These are phyloP conservation scores for Triplophysa tibetana DNA, from an alignment of 2,113 vertebrate genomes.

Conservation along the genomic window DNA sequence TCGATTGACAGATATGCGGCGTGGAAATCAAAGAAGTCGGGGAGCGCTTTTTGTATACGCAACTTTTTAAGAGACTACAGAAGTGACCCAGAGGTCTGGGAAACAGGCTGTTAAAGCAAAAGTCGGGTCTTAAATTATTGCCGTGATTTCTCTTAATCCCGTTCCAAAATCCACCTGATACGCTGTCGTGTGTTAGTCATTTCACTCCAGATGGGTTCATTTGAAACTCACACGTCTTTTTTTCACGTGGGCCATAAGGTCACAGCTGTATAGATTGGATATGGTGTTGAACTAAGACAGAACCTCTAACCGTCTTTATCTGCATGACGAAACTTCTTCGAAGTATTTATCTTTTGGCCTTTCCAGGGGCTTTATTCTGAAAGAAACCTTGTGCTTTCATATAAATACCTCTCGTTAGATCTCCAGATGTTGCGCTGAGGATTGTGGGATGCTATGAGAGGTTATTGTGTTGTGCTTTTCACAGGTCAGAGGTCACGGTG, in stretches of 20 bases:
- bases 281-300: slow-evolving; percentile 45
- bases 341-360: slow-evolving; percentile 28
- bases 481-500: slow-evolving; percentile 65
- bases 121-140: slow-evolving; percentile 34
- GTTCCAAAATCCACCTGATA: slow-evolving; percentile 52
- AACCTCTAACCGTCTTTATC: slow-evolving; percentile 42
- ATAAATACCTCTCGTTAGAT: not conserved
- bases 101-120: slow-evolving; percentile 9
- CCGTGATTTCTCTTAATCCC: slow-evolving; percentile 37
- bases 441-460: not conserved
- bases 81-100: slow-evolving; percentile 18
- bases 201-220: slow-evolving; percentile 60
- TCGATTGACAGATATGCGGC: slow-evolving; percentile 50
- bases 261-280: slow-evolving; percentile 58
- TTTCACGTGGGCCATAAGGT: slow-evolving; percentile 37
- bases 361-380: slow-evolving; percentile 14
- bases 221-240: slow-evolving; percentile 41
- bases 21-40: slow-evolving; percentile 49
- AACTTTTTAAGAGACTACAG: slow-evolving; percentile 11
- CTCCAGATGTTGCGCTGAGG: slow-evolving; percentile 16
- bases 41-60: not conserved
- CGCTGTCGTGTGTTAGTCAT: slow-evolving; percentile 55
- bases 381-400: not conserved
- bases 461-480: slow-evolving; percentile 9
- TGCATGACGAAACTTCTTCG: slow-evolving; percentile 41